phyloP scores from a whole-genome alignment of 1,140 invertebrate species.

The Calephelis nemesis region DNA sequence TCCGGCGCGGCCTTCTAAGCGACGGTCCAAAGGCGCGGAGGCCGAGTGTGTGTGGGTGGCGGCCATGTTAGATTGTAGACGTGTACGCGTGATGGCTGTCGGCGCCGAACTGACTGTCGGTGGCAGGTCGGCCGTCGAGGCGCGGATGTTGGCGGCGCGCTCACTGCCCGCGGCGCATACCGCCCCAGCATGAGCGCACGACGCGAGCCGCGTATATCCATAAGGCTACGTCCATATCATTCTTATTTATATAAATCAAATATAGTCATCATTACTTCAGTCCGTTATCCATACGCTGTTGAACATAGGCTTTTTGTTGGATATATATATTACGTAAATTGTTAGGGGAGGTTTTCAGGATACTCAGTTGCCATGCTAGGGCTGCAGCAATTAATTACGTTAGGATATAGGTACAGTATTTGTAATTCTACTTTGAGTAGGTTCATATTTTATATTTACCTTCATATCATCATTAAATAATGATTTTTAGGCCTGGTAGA shows the following conservation, averaged over 20 bases:
- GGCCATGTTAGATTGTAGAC: constrained; percentile 52
- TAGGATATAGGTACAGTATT: too few relatives aligned
- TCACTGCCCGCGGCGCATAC: constrained; percentile 80
- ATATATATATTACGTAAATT: constrained; percentile 1
- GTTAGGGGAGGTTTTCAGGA: neutral
- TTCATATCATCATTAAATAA: too few relatives aligned
- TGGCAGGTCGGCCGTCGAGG: constrained; percentile 47
- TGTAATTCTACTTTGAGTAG: too few relatives aligned
- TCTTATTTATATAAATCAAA: constrained; percentile 3
- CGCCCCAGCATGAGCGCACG: constrained; percentile 70
- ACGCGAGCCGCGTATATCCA: constrained; percentile 64
- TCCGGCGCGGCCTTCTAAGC: constrained; percentile 80
- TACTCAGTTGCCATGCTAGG: too few relatives aligned
- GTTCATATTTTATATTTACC: too few relatives aligned
- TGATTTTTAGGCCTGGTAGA: too few relatives aligned
- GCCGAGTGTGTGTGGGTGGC: constrained; percentile 67
- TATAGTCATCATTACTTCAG: neutral
- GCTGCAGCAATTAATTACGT: too few relatives aligned
- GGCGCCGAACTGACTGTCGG: constrained; percentile 74
- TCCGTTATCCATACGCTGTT: too few relatives aligned
- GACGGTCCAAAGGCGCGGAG: constrained; percentile 70
- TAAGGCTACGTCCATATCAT: constrained; percentile 44
- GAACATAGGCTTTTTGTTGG: neutral
- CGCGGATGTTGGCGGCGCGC: constrained; percentile 78
- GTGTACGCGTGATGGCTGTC: constrained; percentile 62